Evolutionary conservation across 37 sponge, comb jelly and placozoan genomes (phyloP).

Genomic region (Corticium candelabrum): DNA sequence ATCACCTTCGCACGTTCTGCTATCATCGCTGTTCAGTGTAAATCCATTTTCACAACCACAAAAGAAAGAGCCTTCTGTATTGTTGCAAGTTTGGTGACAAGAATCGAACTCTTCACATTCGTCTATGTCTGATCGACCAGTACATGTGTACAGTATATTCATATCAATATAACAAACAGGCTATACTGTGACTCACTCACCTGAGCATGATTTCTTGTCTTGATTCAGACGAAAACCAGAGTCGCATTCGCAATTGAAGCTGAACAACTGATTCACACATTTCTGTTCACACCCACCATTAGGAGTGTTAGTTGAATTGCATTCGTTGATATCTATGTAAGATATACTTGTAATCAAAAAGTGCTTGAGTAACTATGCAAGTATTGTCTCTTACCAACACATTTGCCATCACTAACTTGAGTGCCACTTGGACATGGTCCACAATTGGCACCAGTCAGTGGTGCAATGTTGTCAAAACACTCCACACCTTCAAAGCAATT

Average conservation of each 20-base stretch:
- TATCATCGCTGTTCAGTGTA: not conserved
- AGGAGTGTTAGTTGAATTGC: not conserved
- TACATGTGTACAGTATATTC: not conserved
- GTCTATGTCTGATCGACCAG: not conserved
- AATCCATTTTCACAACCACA: slow-evolving; percentile 37
- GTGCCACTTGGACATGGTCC: slow-evolving; percentile 43
- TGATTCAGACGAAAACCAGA: not conserved
- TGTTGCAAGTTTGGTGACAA: slow-evolving; percentile 47
- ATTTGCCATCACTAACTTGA: slow-evolving; percentile 28
- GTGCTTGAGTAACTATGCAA: too few relatives aligned
- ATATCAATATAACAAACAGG: too few relatives aligned
- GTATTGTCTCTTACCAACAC: slow-evolving; percentile 26
- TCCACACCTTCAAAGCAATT: slow-evolving; percentile 39
- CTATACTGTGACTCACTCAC: not conserved
- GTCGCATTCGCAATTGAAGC: not conserved
- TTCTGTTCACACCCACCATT: slow-evolving; percentile 39
- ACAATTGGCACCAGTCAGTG: slow-evolving; percentile 33
- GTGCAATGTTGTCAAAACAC: slow-evolving; percentile 42
- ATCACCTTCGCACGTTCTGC: not conserved
- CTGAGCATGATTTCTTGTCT: not conserved
- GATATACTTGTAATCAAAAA: too few relatives aligned
- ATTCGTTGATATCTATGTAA: slow-evolving; percentile 17
- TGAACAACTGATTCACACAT: slow-evolving; percentile 39
- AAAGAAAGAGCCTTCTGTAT: slow-evolving; percentile 32
- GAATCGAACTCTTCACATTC: not conserved